Evolutionary conservation across 2,113 vertebrate species (phyloP).

Genomic region (Carassius gibelio): DNA sequence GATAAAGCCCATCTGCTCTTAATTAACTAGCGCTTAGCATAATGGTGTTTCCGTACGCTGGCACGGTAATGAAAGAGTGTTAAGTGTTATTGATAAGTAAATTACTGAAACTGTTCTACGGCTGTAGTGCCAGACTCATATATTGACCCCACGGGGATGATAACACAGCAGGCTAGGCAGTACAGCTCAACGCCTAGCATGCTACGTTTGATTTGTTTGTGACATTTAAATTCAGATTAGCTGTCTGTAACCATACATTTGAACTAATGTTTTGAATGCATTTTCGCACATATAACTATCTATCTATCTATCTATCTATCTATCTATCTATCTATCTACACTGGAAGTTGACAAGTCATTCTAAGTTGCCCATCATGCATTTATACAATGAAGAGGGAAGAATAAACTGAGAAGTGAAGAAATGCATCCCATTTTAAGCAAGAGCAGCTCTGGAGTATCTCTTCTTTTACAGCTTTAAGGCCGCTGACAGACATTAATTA

Average conservation of each 20-base stretch:
- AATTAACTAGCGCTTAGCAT: slow-evolving; percentile 62
- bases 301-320: background rate
- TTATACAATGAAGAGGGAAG: slow-evolving; percentile 32
- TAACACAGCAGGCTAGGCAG: slow-evolving; percentile 33
- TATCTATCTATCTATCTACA: background rate
- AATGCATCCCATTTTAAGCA: slow-evolving; percentile 54
- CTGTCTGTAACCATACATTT: background rate
- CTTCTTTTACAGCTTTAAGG: slow-evolving; percentile 65
- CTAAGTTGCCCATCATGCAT: slow-evolving; percentile 6
- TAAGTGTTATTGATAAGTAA: slow-evolving; percentile 58
- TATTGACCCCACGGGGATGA: slow-evolving; percentile 49
- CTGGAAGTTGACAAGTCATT: background rate
- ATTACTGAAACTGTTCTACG: slow-evolving; percentile 56
- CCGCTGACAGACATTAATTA: slow-evolving; percentile 78
- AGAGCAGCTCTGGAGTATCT: slow-evolving; percentile 73
- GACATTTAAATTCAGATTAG: slow-evolving; percentile 24
- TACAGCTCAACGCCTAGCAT: slow-evolving; percentile 2
- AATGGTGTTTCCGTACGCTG: slow-evolving; percentile 56
- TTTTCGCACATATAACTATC: background rate
- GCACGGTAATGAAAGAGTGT: slow-evolving; percentile 59
- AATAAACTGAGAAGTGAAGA: slow-evolving; percentile 48
- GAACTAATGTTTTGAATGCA: background rate
- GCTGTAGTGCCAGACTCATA: slow-evolving; percentile 45
- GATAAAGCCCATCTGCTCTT: slow-evolving; percentile 68
- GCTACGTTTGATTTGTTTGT: slow-evolving; percentile 29